Conservation (phyloP, 2,888 invertebrate genomes). For the Lycophotia porphyrea region DNA sequence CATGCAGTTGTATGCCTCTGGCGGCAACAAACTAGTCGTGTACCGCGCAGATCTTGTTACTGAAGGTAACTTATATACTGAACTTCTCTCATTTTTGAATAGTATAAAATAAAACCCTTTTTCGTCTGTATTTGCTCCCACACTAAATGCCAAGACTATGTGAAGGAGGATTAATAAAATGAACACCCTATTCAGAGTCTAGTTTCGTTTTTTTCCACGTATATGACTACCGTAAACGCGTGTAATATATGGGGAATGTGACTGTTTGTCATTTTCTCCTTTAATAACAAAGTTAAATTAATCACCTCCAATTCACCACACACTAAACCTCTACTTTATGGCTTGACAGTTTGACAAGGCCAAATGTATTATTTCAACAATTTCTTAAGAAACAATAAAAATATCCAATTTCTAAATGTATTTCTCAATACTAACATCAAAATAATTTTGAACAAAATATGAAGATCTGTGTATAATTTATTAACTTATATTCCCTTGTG, state of each 20-base stretch:
- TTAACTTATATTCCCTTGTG: neutral
- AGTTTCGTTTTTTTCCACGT: neutral
- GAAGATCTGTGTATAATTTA: neutral
- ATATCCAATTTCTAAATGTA: too few relatives aligned
- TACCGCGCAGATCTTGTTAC: constrained; percentile 85
- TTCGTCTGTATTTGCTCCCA: too few relatives aligned
- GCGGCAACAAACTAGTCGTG: constrained; percentile 90
- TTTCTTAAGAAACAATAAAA: too few relatives aligned
- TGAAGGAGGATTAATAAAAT: neutral
- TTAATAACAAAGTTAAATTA: too few relatives aligned
- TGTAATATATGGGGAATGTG: too few relatives aligned
- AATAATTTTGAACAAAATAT: neutral
- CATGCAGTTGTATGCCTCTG: constrained; percentile 91
- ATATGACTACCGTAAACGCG: neutral
- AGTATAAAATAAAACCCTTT: neutral
- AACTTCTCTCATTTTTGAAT: neutral
- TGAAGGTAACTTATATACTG: constrained; percentile 79
- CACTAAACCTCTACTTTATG: too few relatives aligned
- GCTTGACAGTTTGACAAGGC: too few relatives aligned
- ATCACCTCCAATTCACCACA: too few relatives aligned
- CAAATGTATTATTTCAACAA: too few relatives aligned
- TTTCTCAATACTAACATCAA: too few relatives aligned
- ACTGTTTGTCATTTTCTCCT: too few relatives aligned
- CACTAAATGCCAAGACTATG: too few relatives aligned
- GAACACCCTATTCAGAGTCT: neutral